Conservation (phyloP, 2,888 invertebrate genomes). For the Ganaspis brasiliensis region DNA sequence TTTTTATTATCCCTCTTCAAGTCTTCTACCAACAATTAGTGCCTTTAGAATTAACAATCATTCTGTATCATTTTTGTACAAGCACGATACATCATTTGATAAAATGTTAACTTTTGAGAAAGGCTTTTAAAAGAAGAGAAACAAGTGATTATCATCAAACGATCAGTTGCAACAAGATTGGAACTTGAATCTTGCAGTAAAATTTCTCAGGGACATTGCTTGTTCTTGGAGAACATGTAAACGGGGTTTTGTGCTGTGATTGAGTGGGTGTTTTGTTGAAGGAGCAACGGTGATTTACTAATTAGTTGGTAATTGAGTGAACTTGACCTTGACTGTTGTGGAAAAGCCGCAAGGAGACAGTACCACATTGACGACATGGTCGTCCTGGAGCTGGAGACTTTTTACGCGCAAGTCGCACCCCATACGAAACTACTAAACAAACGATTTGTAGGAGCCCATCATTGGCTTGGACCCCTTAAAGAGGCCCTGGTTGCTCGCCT, state of each 20-base stretch:
- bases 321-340: not conserved
- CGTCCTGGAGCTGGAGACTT: slow-evolving; percentile 89
- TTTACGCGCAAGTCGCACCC: slow-evolving; percentile 90
- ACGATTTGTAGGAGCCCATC: slow-evolving; percentile 94
- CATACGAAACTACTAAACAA: slow-evolving; percentile 95
- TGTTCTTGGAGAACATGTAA: not conserved
- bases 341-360: slow-evolving; percentile 4
- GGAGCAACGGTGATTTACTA: not conserved
- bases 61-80: too few relatives aligned
- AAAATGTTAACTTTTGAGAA: not conserved
- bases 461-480: slow-evolving; percentile 91
- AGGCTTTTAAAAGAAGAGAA: too few relatives aligned
- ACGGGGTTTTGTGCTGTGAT: not conserved
- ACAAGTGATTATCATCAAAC: too few relatives aligned
- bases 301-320: slow-evolving; percentile 7
- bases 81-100: too few relatives aligned
- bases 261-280: not conserved
- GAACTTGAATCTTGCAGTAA: too few relatives aligned
- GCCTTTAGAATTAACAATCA: not conserved
- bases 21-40: slow-evolving; percentile 9
- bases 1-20: not conserved
- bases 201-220: not conserved
- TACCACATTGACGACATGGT: slow-evolving; percentile 82
- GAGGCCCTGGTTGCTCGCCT: slow-evolving; percentile 81
- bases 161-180: too few relatives aligned